Base-by-base conservation (phyloP, 2,888 invertebrate genomes). In the Corbicula japonica region DNA sequence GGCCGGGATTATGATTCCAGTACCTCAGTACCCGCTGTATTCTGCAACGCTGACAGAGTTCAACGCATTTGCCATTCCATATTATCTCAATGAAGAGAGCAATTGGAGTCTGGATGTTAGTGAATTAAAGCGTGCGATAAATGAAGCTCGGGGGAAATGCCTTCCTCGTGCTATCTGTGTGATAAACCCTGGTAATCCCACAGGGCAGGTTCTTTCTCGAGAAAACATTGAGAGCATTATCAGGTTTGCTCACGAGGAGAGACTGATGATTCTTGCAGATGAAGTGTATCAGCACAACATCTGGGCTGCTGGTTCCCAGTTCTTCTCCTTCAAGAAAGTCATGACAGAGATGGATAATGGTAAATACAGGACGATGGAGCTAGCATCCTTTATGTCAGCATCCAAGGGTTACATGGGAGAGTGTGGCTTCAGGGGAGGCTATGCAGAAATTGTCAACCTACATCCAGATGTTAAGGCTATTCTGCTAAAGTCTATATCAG, bases 121-220 rank as follows among this genome's bases (percentile, higher is more conserved):
- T 0, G 99, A 99, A 94, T 94, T 99, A 84, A 95, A 98, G 93
- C 95, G 98, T 48, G 93, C 98, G 0, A 93, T 96, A 44, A 92
- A 93, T 0, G 97, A 96, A 87, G 95, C 96, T 0, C 95, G 94
- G 63, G 81, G 79, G 0, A 78, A 92, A 50, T 96, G 95, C 92
- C 94, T 95, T 74, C 97, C 98, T 0, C 95, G 98, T 61, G 98
- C 97, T 0, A 94, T 99, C 68, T 98, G 97, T 61, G 96, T 99
- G 75, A 99, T 99, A 91, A 99, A 99, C 95, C 99, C 99, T 0
- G 99, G 99, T 50, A 99, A 99, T 94, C 99, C 99, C 10, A 99
- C 99, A 0, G 91, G 91, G n/a, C 95, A 95, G 89, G 99, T 99
- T 50, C 94, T 99, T 78, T 96, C 97, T 0, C 95, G 96, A 52